Evolutionary conservation across 2,888 invertebrate genomes (phyloP).

Genomic region (Brenthis ino): DNA sequence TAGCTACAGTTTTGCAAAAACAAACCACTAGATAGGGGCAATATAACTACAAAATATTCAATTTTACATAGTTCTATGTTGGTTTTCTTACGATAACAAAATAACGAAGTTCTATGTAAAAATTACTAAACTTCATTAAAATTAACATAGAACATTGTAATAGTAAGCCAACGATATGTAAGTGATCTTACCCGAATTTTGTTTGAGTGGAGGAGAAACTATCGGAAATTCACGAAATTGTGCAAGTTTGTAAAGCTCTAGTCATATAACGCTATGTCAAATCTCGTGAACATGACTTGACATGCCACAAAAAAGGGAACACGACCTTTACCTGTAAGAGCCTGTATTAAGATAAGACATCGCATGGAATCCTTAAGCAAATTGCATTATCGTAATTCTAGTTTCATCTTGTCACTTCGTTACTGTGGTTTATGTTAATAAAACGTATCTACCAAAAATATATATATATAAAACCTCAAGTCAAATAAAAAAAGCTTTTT

Average conservation of each 20-base stretch:
- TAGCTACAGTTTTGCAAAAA: too few relatives aligned
- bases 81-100: too few relatives aligned
- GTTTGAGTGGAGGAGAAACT: not conserved
- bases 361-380: slow-evolving; percentile 2
- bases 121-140: too few relatives aligned
- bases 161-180: not conserved
- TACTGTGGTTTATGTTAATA: slow-evolving; percentile 2
- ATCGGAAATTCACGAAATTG: slow-evolving; percentile 4
- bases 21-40: too few relatives aligned
- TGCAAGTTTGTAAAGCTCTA: slow-evolving; percentile 2
- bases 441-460: not conserved
- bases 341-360: slow-evolving; percentile 13
- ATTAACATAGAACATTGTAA: too few relatives aligned
- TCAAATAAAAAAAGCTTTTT: too few relatives aligned
- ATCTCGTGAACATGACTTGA: not conserved
- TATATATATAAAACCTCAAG: too few relatives aligned
- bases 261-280: too few relatives aligned
- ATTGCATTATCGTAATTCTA: slow-evolving; percentile 10
- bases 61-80: too few relatives aligned
- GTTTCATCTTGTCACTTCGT: slow-evolving; percentile 2
- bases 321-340: slow-evolving; percentile 8
- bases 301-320: not conserved
- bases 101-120: too few relatives aligned
- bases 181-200: not conserved
- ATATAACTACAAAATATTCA: too few relatives aligned